phyloP scores from a whole-genome alignment of 2,888 invertebrate species.

The Mesorhabditis sp. region DNA sequence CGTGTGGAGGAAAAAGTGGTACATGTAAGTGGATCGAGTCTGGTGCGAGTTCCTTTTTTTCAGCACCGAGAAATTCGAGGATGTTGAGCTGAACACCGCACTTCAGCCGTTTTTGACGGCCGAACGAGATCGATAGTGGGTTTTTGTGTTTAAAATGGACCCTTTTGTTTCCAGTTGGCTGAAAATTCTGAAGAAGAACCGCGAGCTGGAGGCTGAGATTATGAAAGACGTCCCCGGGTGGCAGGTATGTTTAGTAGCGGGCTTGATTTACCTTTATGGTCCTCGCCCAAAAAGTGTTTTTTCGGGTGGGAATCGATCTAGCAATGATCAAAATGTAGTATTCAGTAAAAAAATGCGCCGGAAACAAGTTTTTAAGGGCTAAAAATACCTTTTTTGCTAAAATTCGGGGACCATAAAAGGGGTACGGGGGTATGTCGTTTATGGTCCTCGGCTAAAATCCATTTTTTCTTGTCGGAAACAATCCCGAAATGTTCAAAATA shows the following conservation, averaged over 20 bases:
- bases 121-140: conserved; percentile 53
- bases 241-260: conserved; percentile 26
- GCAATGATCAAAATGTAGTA: no score
- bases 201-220: conserved; percentile 61
- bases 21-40: neutral
- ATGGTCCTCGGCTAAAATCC: no score
- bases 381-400: no score
- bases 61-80: conserved; percentile 53
- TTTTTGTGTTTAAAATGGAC: conserved; percentile 9
- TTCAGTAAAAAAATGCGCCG: no score
- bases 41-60: conserved; percentile 15
- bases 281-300: no score
- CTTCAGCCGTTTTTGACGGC: conserved; percentile 55
- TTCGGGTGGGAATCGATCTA: no score
- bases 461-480: no score
- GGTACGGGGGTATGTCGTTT: no score
- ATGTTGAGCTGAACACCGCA: conserved; percentile 51
- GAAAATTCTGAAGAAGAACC: conserved; percentile 56
- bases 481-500: no score
- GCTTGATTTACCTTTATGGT: no score
- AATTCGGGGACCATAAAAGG: no score
- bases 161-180: conserved; percentile 43
- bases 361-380: no score
- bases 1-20: conserved; percentile 2
- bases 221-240: conserved; percentile 63